phyloP scores from a whole-genome alignment of 2,888 invertebrate species.

The Polia nebulosa region DNA sequence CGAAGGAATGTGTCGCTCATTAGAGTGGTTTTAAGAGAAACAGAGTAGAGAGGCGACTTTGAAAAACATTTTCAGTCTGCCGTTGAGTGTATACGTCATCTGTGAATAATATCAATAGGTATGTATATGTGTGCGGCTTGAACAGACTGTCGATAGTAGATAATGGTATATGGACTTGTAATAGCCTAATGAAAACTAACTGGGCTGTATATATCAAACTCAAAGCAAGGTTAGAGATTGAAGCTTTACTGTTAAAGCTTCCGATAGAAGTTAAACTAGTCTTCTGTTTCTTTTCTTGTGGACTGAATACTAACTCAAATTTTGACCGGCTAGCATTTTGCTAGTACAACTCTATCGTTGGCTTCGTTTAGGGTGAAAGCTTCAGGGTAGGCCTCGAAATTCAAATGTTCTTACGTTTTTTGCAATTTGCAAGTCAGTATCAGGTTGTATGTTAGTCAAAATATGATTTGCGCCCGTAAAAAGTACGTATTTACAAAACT shows the following conservation, averaged over 20 bases:
- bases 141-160: not conserved
- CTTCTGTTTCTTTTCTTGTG: not conserved
- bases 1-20: slow-evolving; percentile 45
- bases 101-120: slow-evolving; percentile 7
- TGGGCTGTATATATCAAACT: not conserved
- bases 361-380: no score
- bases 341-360: no score
- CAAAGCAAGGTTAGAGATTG: not conserved
- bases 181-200: slow-evolving; percentile 39
- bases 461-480: no score
- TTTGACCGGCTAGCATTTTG: not conserved
- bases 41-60: slow-evolving; percentile 23
- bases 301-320: not conserved
- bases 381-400: no score
- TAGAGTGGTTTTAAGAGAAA: slow-evolving; percentile 28
- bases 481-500: no score
- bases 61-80: slow-evolving; percentile 33
- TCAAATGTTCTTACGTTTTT: no score
- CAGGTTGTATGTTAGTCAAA: no score
- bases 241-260: not conserved
- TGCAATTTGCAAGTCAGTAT: no score
- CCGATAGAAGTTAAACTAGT: not conserved
- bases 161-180: slow-evolving; percentile 16
- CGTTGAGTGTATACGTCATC: slow-evolving; percentile 25
- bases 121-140: not conserved